A percentile compares a stretch with the other conserved stretches of the same genome.
phyloP scores from a whole-genome alignment of 2,113 vertebrate genomes.

The Myrmecobius fasciatus region DNA sequence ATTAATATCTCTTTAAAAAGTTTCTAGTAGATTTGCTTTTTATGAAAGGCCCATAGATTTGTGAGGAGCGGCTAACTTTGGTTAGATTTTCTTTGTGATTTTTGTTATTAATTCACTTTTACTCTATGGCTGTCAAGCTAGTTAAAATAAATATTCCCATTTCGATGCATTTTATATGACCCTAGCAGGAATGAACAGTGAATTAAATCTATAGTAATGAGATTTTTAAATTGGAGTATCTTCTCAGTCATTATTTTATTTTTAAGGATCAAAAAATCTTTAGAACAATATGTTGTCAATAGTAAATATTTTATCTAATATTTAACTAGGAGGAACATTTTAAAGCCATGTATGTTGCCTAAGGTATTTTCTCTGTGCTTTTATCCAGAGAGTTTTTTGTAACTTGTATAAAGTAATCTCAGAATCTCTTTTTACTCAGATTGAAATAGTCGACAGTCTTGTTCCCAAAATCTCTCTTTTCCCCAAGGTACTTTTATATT shows the following conservation, averaged over 20 bases:
- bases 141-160: slow-evolving; percentile 4
- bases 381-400: background rate
- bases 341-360: background rate
- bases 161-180: background rate
- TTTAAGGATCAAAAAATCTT: background rate
- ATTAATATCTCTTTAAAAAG: slow-evolving; percentile 30
- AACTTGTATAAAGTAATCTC: background rate
- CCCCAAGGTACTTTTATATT: slow-evolving; percentile 13
- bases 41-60: slow-evolving; percentile 24
- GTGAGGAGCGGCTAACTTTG: slow-evolving; percentile 15
- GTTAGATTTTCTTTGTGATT: slow-evolving; percentile 25
- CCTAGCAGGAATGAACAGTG: background rate
- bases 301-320: background rate
- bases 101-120: background rate
- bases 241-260: slow-evolving; percentile 16
- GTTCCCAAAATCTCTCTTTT: background rate
- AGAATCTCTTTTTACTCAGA: background rate
- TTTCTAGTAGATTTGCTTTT: slow-evolving; percentile 16
- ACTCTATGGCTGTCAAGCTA: background rate
- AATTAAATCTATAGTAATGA: background rate
- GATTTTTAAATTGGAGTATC: background rate
- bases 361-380: background rate
- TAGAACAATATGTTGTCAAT: background rate
- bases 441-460: slow-evolving; percentile 36
- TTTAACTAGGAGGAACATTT: slow-evolving; percentile 12